A percentile compares a stretch with the other conserved stretches of the same genome.
Evolutionary conservation across 35 echinoderm and acorn worm species (phyloP).

Genomic region (Hemicentrotus pulcherrimus): DNA sequence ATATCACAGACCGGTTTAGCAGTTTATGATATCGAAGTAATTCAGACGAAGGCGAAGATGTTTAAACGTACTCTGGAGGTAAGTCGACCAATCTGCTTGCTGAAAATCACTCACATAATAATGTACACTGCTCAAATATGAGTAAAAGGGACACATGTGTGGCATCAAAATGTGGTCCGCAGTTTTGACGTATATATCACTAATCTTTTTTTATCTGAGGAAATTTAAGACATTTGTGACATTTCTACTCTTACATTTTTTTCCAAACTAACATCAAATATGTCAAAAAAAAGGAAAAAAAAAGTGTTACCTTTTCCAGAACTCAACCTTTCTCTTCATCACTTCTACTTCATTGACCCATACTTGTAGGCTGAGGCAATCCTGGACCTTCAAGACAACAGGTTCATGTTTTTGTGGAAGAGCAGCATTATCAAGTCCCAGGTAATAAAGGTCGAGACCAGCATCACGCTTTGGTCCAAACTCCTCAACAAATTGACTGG

Average conservation of each 20-base stretch:
- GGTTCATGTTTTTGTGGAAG: slow-evolving; percentile 31
- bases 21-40: not conserved
- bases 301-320: not conserved
- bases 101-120: too few relatives aligned
- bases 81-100: not conserved
- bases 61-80: not conserved
- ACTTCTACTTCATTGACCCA: not conserved
- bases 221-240: too few relatives aligned
- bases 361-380: not conserved
- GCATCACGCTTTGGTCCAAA: not conserved
- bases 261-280: too few relatives aligned
- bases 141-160: too few relatives aligned
- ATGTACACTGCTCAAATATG: too few relatives aligned
- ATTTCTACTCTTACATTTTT: too few relatives aligned
- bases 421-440: not conserved
- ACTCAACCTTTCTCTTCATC: not conserved
- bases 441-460: not conserved
- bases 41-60: not conserved
- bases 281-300: not conserved
- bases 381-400: slow-evolving; percentile 6
- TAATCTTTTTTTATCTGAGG: too few relatives aligned
- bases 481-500: not conserved
- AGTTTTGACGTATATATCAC: too few relatives aligned
- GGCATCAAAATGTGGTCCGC: too few relatives aligned
- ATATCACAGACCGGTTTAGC: not conserved